Evolutionary conservation across 2,888 invertebrate genomes (phyloP), one percentile per base, ranked within the genome.

Genomic region (Mimas tiliae): DNA sequence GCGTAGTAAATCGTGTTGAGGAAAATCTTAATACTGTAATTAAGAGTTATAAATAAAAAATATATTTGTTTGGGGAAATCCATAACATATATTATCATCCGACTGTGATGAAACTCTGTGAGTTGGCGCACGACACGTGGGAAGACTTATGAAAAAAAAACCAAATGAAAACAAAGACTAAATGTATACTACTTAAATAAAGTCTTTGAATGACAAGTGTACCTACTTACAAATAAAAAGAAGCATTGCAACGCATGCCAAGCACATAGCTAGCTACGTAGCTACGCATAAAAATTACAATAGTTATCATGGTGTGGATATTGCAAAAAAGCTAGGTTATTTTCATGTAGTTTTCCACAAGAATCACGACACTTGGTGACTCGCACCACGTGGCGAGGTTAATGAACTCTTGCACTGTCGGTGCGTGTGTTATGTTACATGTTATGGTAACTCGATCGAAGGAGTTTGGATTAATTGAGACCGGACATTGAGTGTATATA

Each of bases 281-380:
- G 27, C 1, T 9, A 38, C 38, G 9, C 7, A 45, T 3, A 45
- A 11, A 45, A 7, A 12, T 45, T 1, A 2, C 14, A 14, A 45
- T 45, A 45, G 12, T 45, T 14, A 45, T 14, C 45, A 6, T n/a
- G n/a, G 34, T 55, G 34, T 55, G n/a, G n/a, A n/a, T n/a, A 38
- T 38, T 27, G 58, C 58, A 38, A 42, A 58, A n/a, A 42, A 58
- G 19, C 7, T 58, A 58, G 58, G 58, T 58, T 58, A 58, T 58
- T 12, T 42, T 19, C 7, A 11, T 58, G 58, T 58, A 58, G 19
- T 58, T 58, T 58, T 58, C 58, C 58, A 42, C 19, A 58, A 58
- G 42, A 16, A 34, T n/a, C 34, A 34, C 55, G 55, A 55, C 38
- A 42, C 6, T 42, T 42, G 58, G 42, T 58, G 58, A 42, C 58